Conservation (phyloP, 2,113 vertebrate species). For the Henicopernis longicauda region DNA sequence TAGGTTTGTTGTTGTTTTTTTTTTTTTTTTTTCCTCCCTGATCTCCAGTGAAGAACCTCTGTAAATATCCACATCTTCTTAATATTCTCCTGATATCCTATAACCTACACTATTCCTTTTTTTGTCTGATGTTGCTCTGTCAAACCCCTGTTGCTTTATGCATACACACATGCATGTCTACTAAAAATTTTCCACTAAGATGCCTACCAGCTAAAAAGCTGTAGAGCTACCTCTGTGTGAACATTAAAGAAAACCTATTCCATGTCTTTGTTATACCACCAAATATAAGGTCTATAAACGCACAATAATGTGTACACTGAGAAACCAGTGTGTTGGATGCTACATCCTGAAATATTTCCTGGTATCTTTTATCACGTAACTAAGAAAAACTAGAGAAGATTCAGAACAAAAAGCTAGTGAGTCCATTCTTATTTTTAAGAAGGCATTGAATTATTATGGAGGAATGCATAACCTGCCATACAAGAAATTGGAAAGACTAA, state of each 20-base stretch:
- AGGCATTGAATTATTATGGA: not conserved
- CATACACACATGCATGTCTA: no score
- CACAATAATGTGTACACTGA: accelerated
- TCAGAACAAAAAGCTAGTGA: not conserved
- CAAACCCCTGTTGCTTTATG: not conserved
- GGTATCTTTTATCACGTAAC: not conserved
- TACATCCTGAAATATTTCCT: not conserved
- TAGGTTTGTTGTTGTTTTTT: not conserved
- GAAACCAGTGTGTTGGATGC: not conserved
- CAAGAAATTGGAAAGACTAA: not conserved
- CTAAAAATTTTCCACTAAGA: not conserved
- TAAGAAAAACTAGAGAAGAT: not conserved
- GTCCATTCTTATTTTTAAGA: not conserved
- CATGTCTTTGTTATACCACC: not conserved
- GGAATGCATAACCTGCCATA: not conserved
- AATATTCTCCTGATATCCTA: not conserved
- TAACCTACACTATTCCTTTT: not conserved
- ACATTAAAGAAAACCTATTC: not conserved
- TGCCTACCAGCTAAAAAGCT: not conserved
- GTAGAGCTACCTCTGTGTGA: not conserved
- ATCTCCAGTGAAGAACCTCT: not conserved
- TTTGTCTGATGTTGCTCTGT: not conserved
- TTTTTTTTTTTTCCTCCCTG: no score
- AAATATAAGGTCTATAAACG: not conserved
- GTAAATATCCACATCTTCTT: not conserved